A percentile compares a stretch with the other conserved stretches of the same genome.
phyloP scores from a whole-genome alignment of 2,888 invertebrate genomes.

The Panorpa germanica region DNA sequence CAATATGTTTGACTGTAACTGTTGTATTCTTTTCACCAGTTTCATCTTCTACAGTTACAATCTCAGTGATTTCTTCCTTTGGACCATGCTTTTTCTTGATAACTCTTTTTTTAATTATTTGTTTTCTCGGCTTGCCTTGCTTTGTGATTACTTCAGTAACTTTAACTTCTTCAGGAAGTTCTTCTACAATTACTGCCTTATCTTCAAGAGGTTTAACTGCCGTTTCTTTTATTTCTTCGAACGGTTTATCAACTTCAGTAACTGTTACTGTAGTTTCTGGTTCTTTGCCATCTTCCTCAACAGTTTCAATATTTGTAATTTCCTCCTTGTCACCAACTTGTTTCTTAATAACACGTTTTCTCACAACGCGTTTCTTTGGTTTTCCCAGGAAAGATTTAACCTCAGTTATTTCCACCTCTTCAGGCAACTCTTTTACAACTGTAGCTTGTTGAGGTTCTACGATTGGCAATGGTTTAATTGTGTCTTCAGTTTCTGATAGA shows the following conservation, averaged over 20 bases:
- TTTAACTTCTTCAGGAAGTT: constrained; percentile 15
- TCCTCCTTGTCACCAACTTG: constrained; percentile 19
- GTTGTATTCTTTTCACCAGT: constrained; percentile 12
- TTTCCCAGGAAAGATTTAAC: constrained; percentile 19
- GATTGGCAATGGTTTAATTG: no score
- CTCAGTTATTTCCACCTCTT: constrained; percentile 15
- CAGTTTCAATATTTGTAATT: constrained; percentile 18
- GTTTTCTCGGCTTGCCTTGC: constrained; percentile 15
- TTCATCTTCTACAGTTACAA: constrained; percentile 18
- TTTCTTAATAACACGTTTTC: constrained; percentile 19
- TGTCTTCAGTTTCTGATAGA: no score
- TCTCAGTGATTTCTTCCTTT: constrained; percentile 17
- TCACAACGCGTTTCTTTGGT: constrained; percentile 18
- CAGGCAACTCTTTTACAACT: constrained; percentile 14
- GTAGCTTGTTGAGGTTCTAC: constrained; percentile 15
- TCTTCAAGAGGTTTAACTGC: constrained; percentile 12
- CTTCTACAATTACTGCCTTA: constrained; percentile 16
- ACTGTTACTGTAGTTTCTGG: constrained; percentile 20
- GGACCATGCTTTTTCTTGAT: constrained; percentile 16
- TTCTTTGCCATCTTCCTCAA: constrained; percentile 15
- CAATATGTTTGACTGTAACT: constrained; percentile 9
- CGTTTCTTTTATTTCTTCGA: neutral
- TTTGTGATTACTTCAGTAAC: constrained; percentile 15
- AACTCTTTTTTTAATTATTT: constrained; percentile 16
- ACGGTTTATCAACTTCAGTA: no score